Evolutionary conservation across 1,140 invertebrate genomes (phyloP).

Genomic region (Drosophila ananassae): DNA sequence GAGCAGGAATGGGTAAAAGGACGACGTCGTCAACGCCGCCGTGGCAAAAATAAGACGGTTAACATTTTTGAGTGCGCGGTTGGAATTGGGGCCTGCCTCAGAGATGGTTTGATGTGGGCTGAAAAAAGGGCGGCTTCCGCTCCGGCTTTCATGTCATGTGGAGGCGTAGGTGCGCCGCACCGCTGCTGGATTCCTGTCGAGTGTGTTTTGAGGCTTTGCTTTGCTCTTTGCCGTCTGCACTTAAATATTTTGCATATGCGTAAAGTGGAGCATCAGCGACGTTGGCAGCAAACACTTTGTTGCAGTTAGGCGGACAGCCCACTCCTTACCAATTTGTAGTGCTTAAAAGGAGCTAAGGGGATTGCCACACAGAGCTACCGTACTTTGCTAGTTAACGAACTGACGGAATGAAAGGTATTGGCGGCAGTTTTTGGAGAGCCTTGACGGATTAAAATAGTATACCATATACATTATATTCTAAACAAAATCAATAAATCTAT

Average conservation of each 20-base stretch:
- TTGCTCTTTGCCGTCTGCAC: constrained; percentile 76
- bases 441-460: neutral
- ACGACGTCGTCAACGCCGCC: constrained; percentile 36
- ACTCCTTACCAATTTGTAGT: constrained; percentile 36
- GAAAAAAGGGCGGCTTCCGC: constrained; percentile 3
- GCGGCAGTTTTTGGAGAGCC: neutral
- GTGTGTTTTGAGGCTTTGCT: constrained; percentile 64
- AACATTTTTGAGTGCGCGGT: constrained; percentile 72
- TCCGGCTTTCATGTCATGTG: neutral
- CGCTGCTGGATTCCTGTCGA: constrained; percentile 31
- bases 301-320: constrained; percentile 29
- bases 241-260: constrained; percentile 81
- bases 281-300: constrained; percentile 62
- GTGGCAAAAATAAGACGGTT: constrained; percentile 70
- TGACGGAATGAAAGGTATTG: constrained; percentile 13
- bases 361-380: constrained; percentile 7
- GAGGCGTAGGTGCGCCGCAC: neutral
- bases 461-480: too few species aligned
- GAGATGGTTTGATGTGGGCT: constrained; percentile 31
- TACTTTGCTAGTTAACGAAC: constrained; percentile 29
- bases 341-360: constrained; percentile 19
- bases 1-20: neutral
- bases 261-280: constrained; percentile 62
- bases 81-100: constrained; percentile 43
- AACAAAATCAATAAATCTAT: too few species aligned